Conservation (phyloP, 2,888 invertebrate species). For the Trimorus sp. region DNA sequence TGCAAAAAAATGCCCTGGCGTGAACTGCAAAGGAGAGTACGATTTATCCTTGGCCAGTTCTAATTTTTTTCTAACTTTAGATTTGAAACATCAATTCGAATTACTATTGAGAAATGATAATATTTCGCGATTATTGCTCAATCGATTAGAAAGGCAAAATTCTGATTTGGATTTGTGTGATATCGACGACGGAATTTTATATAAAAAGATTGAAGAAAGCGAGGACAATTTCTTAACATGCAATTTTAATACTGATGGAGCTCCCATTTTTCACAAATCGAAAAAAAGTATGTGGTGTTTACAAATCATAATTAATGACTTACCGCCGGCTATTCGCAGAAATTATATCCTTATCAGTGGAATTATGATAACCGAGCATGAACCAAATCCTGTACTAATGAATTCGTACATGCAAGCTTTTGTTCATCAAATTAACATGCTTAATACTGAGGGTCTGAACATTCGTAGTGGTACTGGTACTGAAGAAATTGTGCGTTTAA, state of each 20-base stretch:
- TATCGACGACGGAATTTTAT: slow-evolving; percentile 31
- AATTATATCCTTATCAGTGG: slow-evolving; percentile 28
- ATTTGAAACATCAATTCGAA: slow-evolving; percentile 27
- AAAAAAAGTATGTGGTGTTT: slow-evolving; percentile 34
- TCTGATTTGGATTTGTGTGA: slow-evolving; percentile 1
- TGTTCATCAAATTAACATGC: slow-evolving; percentile 11
- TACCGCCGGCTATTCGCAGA: slow-evolving; percentile 16
- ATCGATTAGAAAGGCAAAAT: neutral
- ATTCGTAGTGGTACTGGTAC: neutral
- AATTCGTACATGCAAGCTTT: slow-evolving; percentile 27
- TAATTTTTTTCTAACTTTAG: slow-evolving; percentile 34
- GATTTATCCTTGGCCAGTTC: slow-evolving; percentile 24
- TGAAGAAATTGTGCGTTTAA: neutral
- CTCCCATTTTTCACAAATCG: too few relatives aligned
- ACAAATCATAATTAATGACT: slow-evolving; percentile 34
- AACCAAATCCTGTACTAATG: slow-evolving; percentile 31
- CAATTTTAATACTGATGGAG: slow-evolving; percentile 48
- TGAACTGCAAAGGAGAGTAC: slow-evolving; percentile 15
- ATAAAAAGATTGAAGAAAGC: slow-evolving; percentile 15
- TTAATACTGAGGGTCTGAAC: slow-evolving; percentile 8
- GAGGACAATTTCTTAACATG: slow-evolving; percentile 29
- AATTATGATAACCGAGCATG: slow-evolving; percentile 20
- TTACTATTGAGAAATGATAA: too few relatives aligned
- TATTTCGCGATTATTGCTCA: slow-evolving; percentile 22
- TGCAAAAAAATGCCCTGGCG: slow-evolving; percentile 17